Evolutionary conservation across 2,888 invertebrate species (phyloP), one percentile per base, ranked within the genome.

Genomic region (Habrosyne pyritoides): DNA sequence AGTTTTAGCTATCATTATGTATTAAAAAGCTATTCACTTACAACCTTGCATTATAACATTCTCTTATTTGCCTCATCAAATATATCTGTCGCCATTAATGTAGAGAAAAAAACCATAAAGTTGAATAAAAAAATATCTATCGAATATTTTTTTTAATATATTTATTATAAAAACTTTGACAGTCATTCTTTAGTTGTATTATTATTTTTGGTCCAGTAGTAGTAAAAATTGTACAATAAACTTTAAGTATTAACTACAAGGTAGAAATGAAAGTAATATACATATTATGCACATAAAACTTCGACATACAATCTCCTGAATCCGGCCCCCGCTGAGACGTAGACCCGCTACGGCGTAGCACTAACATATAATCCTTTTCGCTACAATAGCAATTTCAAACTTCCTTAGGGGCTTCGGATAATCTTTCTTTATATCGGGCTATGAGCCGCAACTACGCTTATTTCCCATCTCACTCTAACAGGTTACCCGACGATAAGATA

Each of bases 321-420:
- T 81, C 81, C 79, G 73, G 69, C 77, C 81, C 81, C 78, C 71
- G 77, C 73, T 66, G 69, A 73, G 70, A 61, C 79, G 87, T 84
- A 89, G 87, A 82, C 77, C 76, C 81, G 77, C 89, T 91, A 91
- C 91, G 87, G 71, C 89, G 92, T 89, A 90, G 90, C 87, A 89
- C 88, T 89, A 91, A 89, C 93, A 86, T 93, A 93, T 93, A 93
- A 93, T 93, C 93, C 93, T 92, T 92, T 93, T 93, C 89, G 92
- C 91, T 93, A 93, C 92, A 93, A 93, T 91, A 92, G 93, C 93
- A 93, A 93, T 93, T 93, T 91, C 92, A 90, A 93, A 93, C 92
- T 93, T 93, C 92, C 93, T 93, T 91, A 90, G 93, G 93, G 93
- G 90, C 92, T 91, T 89, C 83, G 89, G 90, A 92, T 93, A 93